Conservation (phyloP, 2,888 invertebrate species). For the Epistrophe eligans region DNA sequence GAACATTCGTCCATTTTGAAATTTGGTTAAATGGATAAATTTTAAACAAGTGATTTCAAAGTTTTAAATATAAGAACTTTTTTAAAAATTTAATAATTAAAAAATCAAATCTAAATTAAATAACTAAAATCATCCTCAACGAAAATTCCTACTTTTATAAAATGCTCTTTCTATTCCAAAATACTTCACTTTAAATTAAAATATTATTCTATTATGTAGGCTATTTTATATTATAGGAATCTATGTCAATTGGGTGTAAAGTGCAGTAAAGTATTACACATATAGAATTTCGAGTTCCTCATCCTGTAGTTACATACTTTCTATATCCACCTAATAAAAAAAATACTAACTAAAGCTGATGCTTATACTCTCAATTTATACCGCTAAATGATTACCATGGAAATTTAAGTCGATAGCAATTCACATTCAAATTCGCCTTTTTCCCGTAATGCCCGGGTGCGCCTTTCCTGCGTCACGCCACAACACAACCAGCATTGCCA, state of each 20-base stretch:
- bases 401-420: conserved; percentile 32
- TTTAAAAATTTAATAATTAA: neutral
- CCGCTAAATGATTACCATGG: conserved; percentile 16
- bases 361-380: neutral
- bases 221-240: neutral
- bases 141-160: neutral
- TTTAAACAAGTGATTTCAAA: no score
- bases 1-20: no score
- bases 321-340: conserved; percentile 1
- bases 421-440: conserved; percentile 3
- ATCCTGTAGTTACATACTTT: neutral
- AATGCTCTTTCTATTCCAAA: neutral
- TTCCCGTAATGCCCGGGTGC: no score
- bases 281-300: neutral
- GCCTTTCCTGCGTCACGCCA: no score
- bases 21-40: no score
- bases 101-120: neutral
- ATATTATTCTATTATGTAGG: neutral
- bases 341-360: conserved; percentile 6
- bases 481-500: neutral
- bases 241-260: neutral
- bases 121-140: neutral
- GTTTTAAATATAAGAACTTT: no score
- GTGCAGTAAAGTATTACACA: neutral
- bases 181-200: neutral